Base-by-base conservation (phyloP, 2,888 invertebrate genomes). In the Aspidiotus destructor region DNA sequence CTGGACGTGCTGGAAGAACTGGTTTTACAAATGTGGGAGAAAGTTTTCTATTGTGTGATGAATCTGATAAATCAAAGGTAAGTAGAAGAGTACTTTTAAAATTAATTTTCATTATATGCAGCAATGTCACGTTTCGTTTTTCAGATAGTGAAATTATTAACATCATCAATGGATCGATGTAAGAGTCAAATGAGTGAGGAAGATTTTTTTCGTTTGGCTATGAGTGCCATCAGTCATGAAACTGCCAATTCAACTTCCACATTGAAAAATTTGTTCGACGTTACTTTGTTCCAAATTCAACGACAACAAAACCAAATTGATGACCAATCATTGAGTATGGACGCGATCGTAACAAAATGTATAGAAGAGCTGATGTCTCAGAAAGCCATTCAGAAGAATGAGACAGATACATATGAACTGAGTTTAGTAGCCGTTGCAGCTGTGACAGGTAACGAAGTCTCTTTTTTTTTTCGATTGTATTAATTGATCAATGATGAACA, bases 1-100 rank as follows among this genome's bases (percentile, higher is more conserved):
- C 86, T 67, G 97, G 97, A 1, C 81, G 97, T 65, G 97, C 97
- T 7, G 97, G 97, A 0, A 82, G 97, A 70, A 90, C 95, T 0
- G 96, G 96, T 1, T 81, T 92, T 72, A 88, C 88, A 44, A 80
- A 83, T 9, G 93, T 87, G 73, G 82, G 92, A 53, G 95, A 96
- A 75, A 93, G 94, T 76, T 88, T 94, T 75, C 79, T 94, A n/a
- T 85, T 96, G 53, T 86, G 88, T 73, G 81, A 83, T 68, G 77
- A 77, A 41, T 77, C 78, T 44, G 89, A 90, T 73, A 78, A 83
- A 70, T 74, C 76, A 1, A 82, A 81, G 75, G 80, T 81, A 73
- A 69, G 64, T 41, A 61, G 6, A 28, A 28, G 28, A 28, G 28
- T 28, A 28, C 28, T 52, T 52, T 1, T 52, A 52, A 1, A 52